Evolutionary conservation across 2,113 vertebrate genomes (phyloP).

Genomic region (Anhinga anhinga): DNA sequence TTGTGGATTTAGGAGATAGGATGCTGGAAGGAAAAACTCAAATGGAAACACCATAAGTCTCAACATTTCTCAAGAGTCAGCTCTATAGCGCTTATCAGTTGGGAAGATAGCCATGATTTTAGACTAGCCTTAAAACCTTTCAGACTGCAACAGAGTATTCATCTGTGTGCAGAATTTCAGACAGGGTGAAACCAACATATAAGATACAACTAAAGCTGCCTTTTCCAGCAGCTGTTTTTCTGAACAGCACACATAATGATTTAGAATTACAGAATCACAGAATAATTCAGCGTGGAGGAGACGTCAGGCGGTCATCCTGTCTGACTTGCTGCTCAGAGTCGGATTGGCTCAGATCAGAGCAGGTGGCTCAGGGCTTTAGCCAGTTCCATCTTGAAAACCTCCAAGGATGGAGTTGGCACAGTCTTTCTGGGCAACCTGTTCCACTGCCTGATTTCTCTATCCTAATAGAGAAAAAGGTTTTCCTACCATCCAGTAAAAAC

Average conservation of each 20-base stretch:
- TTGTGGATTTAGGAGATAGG: not conserved
- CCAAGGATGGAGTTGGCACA: not conserved
- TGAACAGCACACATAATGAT: not conserved
- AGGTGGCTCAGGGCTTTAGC: not conserved
- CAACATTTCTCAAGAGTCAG: not conserved
- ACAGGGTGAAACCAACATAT: not conserved
- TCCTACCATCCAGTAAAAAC: not conserved
- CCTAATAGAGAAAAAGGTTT: not conserved
- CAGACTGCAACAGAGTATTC: not conserved
- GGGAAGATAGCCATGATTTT: not conserved
- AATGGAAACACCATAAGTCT: not conserved
- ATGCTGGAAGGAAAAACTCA: not conserved
- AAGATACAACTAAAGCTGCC: not conserved
- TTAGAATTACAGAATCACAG: not conserved
- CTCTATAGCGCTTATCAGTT: not conserved
- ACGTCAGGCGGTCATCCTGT: not conserved
- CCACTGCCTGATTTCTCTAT: not conserved
- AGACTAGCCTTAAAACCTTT: not conserved
- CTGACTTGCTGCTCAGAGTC: not conserved
- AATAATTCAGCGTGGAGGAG: not conserved
- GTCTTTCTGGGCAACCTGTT: not conserved
- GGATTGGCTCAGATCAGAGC: not conserved
- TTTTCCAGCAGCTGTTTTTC: conserved; percentile 16
- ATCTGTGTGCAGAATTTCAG: not conserved
- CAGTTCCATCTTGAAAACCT: not conserved